Conservation (phyloP, 2,888 invertebrate genomes). For the Epirrhoe alternata region DNA sequence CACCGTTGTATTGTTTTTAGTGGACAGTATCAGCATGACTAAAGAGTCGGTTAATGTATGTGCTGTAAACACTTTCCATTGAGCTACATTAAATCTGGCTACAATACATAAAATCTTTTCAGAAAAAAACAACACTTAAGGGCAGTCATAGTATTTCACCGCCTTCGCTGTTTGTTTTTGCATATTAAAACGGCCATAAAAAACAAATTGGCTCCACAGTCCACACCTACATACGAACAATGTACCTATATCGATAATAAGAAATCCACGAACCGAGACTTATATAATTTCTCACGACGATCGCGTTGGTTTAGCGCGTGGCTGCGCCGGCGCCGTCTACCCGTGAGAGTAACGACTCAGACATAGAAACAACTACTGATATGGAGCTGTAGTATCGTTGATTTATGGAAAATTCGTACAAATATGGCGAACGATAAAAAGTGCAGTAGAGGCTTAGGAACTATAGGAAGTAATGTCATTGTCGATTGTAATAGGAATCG, state of each 20-base stretch:
- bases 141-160: neutral
- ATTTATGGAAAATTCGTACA: constrained; percentile 41
- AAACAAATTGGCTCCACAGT: constrained; percentile 21
- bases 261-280: constrained; percentile 72
- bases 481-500: constrained; percentile 26
- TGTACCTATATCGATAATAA: constrained; percentile 49
- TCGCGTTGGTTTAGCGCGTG: constrained; percentile 62
- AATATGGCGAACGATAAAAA: constrained; percentile 38
- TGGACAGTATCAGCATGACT: too few relatives aligned
- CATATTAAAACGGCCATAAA: neutral
- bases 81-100: too few relatives aligned
- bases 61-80: too few relatives aligned
- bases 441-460: constrained; percentile 24
- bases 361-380: constrained; percentile 46
- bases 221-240: constrained; percentile 27
- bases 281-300: constrained; percentile 78
- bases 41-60: too few relatives aligned
- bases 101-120: neutral
- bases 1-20: too few relatives aligned
- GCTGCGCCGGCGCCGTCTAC: constrained; percentile 55
- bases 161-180: neutral
- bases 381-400: constrained; percentile 45
- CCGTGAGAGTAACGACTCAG: constrained; percentile 59
- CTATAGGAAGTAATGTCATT: constrained; percentile 35
- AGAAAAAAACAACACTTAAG: constrained; percentile 9